These are phyloP conservation scores for Percopsis omiscomaycus DNA, from an alignment of 2,797 vertebrate genomes.

Conservation along the genomic window DNA sequence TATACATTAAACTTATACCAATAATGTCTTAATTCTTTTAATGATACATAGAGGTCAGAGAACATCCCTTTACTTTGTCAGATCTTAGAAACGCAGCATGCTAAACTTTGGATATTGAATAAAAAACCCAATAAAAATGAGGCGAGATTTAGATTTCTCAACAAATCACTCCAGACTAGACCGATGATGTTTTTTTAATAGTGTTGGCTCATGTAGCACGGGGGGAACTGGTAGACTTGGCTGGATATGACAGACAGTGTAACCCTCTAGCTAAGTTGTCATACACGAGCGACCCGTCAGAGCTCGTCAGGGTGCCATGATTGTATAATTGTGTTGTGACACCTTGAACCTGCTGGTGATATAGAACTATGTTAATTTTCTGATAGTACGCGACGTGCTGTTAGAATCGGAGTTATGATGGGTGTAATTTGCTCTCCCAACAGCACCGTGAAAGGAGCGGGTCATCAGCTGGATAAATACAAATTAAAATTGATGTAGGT, in stretches of 20 bases:
- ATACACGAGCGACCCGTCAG: slow-evolving; percentile 72
- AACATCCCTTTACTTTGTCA: slow-evolving; percentile 22
- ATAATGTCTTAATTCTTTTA: slow-evolving; percentile 53
- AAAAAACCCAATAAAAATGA: slow-evolving; percentile 53
- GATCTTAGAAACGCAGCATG: slow-evolving; percentile 29
- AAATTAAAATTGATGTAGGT: slow-evolving; percentile 85
- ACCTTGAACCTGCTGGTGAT: slow-evolving; percentile 77
- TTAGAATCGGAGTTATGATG: slow-evolving; percentile 80
- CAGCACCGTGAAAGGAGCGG: slow-evolving; percentile 75
- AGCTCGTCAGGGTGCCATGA: slow-evolving; percentile 74
- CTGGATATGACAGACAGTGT: slow-evolving; percentile 73
- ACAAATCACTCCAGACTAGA: slow-evolving; percentile 34
- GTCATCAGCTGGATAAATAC: slow-evolving; percentile 84
- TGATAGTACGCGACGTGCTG: slow-evolving; percentile 74
- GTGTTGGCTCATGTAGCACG: too few species aligned
- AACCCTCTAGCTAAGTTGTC: slow-evolving; percentile 78
- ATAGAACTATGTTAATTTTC: slow-evolving; percentile 83
- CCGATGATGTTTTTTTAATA: slow-evolving; percentile 62
- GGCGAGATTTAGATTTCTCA: slow-evolving; percentile 42
- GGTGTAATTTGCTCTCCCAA: slow-evolving; percentile 81
- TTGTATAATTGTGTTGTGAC: slow-evolving; percentile 84
- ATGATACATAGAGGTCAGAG: slow-evolving; percentile 36
- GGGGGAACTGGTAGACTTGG: slow-evolving; percentile 13
- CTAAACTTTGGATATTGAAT: slow-evolving; percentile 38
- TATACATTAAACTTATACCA: slow-evolving; percentile 38